phyloP scores from a whole-genome alignment of 37 sponge, comb jelly and placozoan genomes.

The Aphrocallistes beatrix region DNA sequence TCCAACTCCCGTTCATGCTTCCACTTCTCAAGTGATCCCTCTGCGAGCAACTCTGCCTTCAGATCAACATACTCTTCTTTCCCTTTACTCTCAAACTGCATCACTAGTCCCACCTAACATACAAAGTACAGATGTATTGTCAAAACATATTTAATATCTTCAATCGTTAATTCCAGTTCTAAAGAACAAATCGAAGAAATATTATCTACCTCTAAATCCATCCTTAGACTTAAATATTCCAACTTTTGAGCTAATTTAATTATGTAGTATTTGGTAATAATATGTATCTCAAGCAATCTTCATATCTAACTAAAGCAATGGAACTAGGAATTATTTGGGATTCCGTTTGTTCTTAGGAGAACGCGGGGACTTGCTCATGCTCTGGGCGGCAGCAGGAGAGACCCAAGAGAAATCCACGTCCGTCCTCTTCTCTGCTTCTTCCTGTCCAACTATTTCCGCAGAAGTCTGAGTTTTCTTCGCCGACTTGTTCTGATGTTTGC shows the following conservation, averaged over 20 bases:
- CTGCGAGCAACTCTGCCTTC: not conserved
- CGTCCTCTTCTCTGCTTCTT: conserved; percentile 2
- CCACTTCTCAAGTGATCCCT: not conserved
- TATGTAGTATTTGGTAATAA: too few relatives aligned
- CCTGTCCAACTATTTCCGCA: not conserved
- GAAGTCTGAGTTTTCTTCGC: conserved; percentile 2
- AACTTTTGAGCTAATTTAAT: too few relatives aligned
- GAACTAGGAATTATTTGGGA: not conserved
- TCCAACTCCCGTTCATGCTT: not conserved
- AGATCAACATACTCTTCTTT: not conserved
- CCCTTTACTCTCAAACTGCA: conserved; percentile 19
- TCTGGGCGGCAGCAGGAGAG: not conserved
- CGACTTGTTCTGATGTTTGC: not conserved
- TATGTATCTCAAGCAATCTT: too few relatives aligned
- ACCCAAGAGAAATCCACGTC: conserved; percentile 11
- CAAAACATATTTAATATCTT: not conserved
- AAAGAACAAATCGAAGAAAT: too few relatives aligned
- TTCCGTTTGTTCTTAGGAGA: not conserved
- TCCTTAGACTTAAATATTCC: too few relatives aligned
- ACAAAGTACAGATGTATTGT: not conserved
- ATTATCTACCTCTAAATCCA: too few relatives aligned
- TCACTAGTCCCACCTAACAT: not conserved
- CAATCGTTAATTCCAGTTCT: not conserved
- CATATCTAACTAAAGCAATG: too few relatives aligned
- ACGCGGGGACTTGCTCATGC: not conserved